Evolutionary conservation across 2,113 vertebrate genomes (phyloP), one percentile per base, ranked within the genome.

Genomic region (Reinhardtius hippoglossoides): DNA sequence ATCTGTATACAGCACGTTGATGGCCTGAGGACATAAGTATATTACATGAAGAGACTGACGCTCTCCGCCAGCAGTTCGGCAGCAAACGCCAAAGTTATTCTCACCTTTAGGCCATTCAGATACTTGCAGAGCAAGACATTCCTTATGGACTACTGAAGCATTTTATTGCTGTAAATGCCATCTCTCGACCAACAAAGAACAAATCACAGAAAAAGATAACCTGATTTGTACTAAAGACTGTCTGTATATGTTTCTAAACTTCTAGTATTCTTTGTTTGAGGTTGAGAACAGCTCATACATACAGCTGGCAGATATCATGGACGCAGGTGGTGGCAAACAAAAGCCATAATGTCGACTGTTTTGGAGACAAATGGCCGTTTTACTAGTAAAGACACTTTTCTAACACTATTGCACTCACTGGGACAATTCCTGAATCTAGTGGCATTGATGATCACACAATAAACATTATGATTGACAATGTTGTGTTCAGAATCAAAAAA

Each of bases 11-110:
- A 76, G 44, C 59, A 67, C 24, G 59, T 31, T n/a, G n/a, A 77
- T 70, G 66, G 56, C 67, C 74, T 24, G 27, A 68, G 72, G 82
- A 58, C 20, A 9, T 46, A 59, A 60, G 42, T 63, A 24, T 78
- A 16, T 68, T 60, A 58, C 66, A 81, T 48, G 42, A 73, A 64
- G 65, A 83, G 24, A 50, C 54, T 62, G 58, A 71, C 26, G 64
- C 52, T 31, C 40, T 71, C 18, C 0, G 40, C 21, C 55, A 61
- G 69, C 21, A 15, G 52, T 83, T 66, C 77, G 66, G 76, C 74
- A 85, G 59, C 67, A 76, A 71, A 84, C 83, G 80, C 70, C 7
- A 66, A 61, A 76, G 71, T 74, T 62, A 78, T 71, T 85, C 42
- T 57, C 56, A 81, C 62, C 71, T 85, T 71, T 5, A 76, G 76